Percentiles rank a stretch among this genome's conserved stretches.
These are phyloP conservation scores for Champsocephalus esox DNA, from an alignment of 2,797 vertebrate genomes.

Conservation along the genomic window DNA sequence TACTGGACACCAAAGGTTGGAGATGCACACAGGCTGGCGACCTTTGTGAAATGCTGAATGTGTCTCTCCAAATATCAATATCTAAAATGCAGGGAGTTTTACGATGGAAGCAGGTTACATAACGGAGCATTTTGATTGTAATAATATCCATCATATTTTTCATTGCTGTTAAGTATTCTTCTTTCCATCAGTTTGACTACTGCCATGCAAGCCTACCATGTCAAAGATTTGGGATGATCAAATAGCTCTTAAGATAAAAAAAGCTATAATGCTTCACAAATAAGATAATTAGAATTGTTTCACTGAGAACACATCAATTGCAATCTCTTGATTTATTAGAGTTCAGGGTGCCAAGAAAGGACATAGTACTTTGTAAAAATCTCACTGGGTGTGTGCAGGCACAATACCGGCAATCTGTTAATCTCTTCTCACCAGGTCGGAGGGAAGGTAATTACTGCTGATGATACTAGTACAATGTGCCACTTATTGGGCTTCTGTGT, in stretches of 20 bases:
- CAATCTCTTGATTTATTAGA: constrained; percentile 58
- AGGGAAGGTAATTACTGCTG: constrained; percentile 41
- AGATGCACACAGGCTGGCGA: constrained; percentile 32
- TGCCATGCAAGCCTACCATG: constrained; percentile 10
- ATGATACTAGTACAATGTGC: constrained; percentile 45
- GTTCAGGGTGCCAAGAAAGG: constrained; percentile 44
- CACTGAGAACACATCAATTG: constrained; percentile 66
- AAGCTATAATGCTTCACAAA: constrained; percentile 58
- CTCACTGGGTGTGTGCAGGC: background rate
- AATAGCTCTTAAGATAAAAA: constrained; percentile 57
- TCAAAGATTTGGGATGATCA: constrained; percentile 59
- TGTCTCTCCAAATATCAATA: constrained; percentile 31
- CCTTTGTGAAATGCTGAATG: constrained; percentile 39
- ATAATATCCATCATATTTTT: no score
- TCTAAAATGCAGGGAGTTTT: constrained; percentile 25
- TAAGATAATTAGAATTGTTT: constrained; percentile 65
- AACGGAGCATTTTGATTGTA: background rate
- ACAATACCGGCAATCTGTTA: constrained; percentile 40
- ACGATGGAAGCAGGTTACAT: constrained; percentile 25
- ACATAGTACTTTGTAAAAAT: constrained; percentile 30
- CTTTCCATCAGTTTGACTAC: constrained; percentile 34
- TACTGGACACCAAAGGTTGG: constrained; percentile 54
- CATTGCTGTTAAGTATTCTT: constrained; percentile 10
- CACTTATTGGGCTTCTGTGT: constrained; percentile 58
- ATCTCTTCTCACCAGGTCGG: constrained; percentile 24